These are phyloP conservation scores for Paramormyrops kingsleyae DNA, from an alignment of 2,113 vertebrate genomes.

Conservation along the genomic window DNA sequence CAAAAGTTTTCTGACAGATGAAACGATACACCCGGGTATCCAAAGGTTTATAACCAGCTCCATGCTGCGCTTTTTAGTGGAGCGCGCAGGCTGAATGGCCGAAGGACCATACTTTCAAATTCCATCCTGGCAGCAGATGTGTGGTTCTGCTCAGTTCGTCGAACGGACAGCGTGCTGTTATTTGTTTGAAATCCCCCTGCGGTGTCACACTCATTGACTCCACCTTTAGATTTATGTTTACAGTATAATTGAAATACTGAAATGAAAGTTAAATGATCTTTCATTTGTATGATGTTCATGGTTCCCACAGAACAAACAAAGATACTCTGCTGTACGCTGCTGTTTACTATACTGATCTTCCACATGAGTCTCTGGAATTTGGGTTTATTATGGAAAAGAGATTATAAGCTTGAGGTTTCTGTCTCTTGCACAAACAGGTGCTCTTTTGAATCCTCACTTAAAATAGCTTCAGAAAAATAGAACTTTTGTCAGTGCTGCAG, in stretches of 20 bases:
- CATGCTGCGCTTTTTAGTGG: neutral
- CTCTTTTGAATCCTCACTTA: neutral
- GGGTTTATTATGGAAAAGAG: neutral
- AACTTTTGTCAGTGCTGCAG: neutral
- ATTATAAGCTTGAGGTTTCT: neutral
- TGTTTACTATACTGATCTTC: neutral
- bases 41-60: slow-evolving; percentile 24
- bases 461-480: neutral
- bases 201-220: neutral
- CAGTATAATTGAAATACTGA: neutral
- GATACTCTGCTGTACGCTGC: neutral
- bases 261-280: neutral
- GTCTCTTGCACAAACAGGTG: neutral
- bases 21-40: slow-evolving; percentile 31
- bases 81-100: neutral
- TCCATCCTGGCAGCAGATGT: neutral
- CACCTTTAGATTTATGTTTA: neutral
- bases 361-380: neutral
- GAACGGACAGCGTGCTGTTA: neutral
- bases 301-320: neutral
- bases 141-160: neutral
- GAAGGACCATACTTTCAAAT: neutral
- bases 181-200: neutral
- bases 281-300: neutral
- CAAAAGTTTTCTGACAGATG: slow-evolving; percentile 31